Percentiles rank a stretch among this genome's conserved stretches.
Conservation (phyloP, 2,888 invertebrate species). For the Xestia sexstrigata region DNA sequence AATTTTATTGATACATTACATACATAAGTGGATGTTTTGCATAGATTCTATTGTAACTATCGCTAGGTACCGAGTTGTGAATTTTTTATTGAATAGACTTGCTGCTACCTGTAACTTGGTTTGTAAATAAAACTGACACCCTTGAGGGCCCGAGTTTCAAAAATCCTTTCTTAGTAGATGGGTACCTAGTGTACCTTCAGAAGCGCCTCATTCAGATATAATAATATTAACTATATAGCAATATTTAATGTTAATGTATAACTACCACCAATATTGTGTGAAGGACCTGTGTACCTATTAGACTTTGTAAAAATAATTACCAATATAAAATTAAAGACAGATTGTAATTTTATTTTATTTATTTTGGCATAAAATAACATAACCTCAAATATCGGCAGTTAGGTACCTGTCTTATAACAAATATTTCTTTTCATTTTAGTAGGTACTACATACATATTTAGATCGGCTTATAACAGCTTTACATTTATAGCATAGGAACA, state of each 20-base stretch:
- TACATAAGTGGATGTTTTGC: slow-evolving; percentile 14
- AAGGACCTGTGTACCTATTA: slow-evolving; percentile 19
- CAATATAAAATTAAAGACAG: slow-evolving; percentile 29
- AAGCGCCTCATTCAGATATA: not conserved
- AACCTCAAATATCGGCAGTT: slow-evolving; percentile 25
- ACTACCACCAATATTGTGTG: slow-evolving; percentile 3
- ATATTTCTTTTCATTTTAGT: slow-evolving; percentile 9
- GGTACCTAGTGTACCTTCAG: not conserved
- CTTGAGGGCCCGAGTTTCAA: not conserved
- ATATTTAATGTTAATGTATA: not conserved
- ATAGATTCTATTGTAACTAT: slow-evolving; percentile 6
- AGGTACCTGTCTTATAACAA: slow-evolving; percentile 17
- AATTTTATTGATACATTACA: slow-evolving; percentile 14
- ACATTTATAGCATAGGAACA: slow-evolving; percentile 9
- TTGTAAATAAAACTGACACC: not conserved
- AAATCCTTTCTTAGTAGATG: not conserved
- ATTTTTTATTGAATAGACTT: slow-evolving; percentile 7
- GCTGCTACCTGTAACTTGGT: slow-evolving; percentile 6
- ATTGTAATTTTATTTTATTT: slow-evolving; percentile 36
- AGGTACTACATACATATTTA: not conserved
- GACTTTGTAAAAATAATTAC: slow-evolving; percentile 21
- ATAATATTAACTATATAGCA: not conserved
- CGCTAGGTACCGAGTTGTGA: not conserved
- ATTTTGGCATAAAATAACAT: slow-evolving; percentile 41
- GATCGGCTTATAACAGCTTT: slow-evolving; percentile 24